Evolutionary conservation across 1,140 invertebrate genomes (phyloP), one percentile per base, ranked within the genome.

Genomic region (Magallana gigas): DNA sequence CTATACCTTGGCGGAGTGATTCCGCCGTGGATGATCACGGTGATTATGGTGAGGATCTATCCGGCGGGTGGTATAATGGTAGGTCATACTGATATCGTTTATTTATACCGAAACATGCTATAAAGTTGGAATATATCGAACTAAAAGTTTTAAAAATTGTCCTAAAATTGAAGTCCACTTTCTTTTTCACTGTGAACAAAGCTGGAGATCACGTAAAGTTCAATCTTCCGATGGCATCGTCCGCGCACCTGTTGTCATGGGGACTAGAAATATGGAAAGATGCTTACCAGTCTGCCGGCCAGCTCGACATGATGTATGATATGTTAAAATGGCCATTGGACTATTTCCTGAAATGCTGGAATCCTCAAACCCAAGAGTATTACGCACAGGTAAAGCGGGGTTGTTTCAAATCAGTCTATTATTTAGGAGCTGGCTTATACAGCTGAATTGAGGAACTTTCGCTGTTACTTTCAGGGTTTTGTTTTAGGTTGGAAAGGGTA

Each of bases 141-240:
- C 36, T 80, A 80, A 56, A 80, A 29, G 29, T 48, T 11, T 80
- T 8, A 16, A 80, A 16, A 80, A 80, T 0, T 80, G 14, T 80
- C 1, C 29, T 14, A 29, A 23, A 23, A 5, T 48, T 3, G 23
- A 23, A 18, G 48, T 11, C 36, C 36, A 8, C 23, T 80, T 80
- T 83, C 8, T 83, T 83, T 57, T 23, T 57, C 18, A 14, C 16
- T 58, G 11, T 9, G 16, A 83, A n/a, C 18, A 83, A 29, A 96
- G 96, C 96, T 86, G 96, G 96, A 48, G 96, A 97, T 91, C 96
- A 95, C 87, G 96, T 97, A 0, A 97, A 97, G 92, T 96, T 96
- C 89, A 95, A 96, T 0, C 96, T 96, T 86, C 96, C 96, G 0
- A 96, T 96, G 95, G 96, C 96, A 0, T 95, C 94, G 58, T 95